phyloP scores from a whole-genome alignment of 2,113 vertebrate species.

The Nyctibius bracteatus region DNA sequence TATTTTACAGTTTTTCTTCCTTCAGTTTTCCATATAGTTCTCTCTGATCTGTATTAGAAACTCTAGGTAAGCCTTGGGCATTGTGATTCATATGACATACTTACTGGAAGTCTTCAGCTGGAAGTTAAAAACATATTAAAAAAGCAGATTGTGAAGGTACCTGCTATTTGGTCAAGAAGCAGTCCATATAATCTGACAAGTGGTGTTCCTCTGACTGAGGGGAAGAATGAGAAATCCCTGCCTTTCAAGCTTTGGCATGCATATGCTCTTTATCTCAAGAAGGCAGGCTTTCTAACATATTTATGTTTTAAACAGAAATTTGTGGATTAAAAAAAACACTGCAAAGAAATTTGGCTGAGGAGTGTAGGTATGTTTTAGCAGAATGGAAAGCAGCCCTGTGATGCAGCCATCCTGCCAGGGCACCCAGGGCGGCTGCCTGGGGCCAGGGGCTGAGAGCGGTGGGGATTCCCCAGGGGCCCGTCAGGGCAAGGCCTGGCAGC shows the following conservation, averaged over 20 bases:
- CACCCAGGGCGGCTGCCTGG: not conserved
- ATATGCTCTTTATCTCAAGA: not conserved
- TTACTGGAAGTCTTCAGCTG: not conserved
- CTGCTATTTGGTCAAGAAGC: not conserved
- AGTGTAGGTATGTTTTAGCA: not conserved
- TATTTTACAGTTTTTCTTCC: not conserved
- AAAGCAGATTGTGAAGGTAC: not conserved
- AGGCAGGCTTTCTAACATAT: not conserved
- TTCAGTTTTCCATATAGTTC: not conserved
- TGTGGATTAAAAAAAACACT: not conserved
- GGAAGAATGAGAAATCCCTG: not conserved
- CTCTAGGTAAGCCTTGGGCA: not conserved
- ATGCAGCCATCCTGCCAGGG: not conserved
- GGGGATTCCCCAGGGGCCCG: accelerated
- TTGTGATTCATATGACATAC: not conserved
- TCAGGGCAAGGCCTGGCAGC: not conserved
- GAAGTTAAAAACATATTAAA: not conserved
- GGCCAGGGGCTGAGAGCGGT: accelerated
- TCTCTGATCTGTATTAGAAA: not conserved
- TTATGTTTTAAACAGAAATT: not conserved
- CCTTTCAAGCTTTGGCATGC: not conserved
- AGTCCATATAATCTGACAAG: not conserved
- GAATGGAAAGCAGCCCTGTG: not conserved
- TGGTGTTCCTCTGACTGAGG: not conserved
- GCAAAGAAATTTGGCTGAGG: not conserved